These are phyloP conservation scores for Heteromurus nitidus DNA, from an alignment of 2,888 invertebrate species.

Conservation along the genomic window DNA sequence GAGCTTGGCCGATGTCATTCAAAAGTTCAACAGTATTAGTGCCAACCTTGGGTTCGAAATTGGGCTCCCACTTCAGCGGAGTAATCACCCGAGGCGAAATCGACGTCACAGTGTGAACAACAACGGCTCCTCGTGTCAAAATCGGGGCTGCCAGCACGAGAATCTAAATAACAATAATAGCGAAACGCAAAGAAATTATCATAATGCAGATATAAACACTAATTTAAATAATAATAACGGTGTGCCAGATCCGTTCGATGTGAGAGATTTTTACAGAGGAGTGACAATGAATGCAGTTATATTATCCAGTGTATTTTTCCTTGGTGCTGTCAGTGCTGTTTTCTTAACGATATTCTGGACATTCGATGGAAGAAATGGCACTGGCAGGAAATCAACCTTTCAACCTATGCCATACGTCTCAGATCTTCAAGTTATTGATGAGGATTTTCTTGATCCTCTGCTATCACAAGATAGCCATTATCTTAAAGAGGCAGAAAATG, in stretches of 20 bases:
- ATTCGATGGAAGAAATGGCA: slow-evolving; percentile 21
- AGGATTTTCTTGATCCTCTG: slow-evolving; percentile 56
- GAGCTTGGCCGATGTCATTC: slow-evolving; percentile 48
- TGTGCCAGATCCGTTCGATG: slow-evolving; percentile 15
- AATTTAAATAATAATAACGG: slow-evolving; percentile 39
- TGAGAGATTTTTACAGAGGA: slow-evolving; percentile 30
- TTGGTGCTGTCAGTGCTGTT: slow-evolving; percentile 67
- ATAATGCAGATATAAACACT: slow-evolving; percentile 38
- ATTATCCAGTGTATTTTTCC: slow-evolving; percentile 63
- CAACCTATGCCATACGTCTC: slow-evolving; percentile 69
- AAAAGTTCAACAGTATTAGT: slow-evolving; percentile 55
- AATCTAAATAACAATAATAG: slow-evolving; percentile 51
- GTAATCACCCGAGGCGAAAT: slow-evolving; percentile 7
- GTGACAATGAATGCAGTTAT: slow-evolving; percentile 63
- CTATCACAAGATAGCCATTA: slow-evolving; percentile 21
- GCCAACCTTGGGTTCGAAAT: slow-evolving; percentile 4
- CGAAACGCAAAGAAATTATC: slow-evolving; percentile 50
- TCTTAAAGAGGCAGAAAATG: slow-evolving; percentile 57
- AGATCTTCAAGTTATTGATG: slow-evolving; percentile 67
- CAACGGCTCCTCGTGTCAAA: slow-evolving; percentile 18
- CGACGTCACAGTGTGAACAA: slow-evolving; percentile 34
- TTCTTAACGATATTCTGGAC: slow-evolving; percentile 65
- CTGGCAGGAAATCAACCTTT: slow-evolving; percentile 62
- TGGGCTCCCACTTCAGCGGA: background rate
- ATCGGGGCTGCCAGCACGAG: slow-evolving; percentile 34